Conservation (phyloP, 2,113 vertebrate species). For the Dicerorhinus sumatrensis region DNA sequence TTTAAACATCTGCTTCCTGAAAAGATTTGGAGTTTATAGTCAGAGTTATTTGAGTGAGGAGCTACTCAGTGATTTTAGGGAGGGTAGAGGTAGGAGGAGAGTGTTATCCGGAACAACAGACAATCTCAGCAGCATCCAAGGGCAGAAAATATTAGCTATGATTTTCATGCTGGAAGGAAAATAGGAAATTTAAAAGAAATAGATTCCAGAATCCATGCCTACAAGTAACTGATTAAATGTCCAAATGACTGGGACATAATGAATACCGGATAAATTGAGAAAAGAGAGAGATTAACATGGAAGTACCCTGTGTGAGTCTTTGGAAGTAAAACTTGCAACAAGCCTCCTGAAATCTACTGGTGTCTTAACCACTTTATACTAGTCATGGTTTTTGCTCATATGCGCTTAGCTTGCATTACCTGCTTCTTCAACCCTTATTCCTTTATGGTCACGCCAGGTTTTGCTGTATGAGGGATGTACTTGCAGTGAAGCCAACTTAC, state of each 20-base stretch:
- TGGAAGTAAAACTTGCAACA: not conserved
- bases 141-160: not conserved
- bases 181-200: slow-evolving; percentile 1
- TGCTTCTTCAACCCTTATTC: not conserved
- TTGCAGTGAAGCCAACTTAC: not conserved
- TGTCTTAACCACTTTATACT: not conserved
- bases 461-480: not conserved
- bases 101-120: not conserved
- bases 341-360: not conserved
- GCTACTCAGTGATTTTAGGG: not conserved
- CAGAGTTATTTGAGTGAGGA: not conserved
- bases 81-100: not conserved
- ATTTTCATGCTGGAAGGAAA: slow-evolving; percentile 29
- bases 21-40: not conserved
- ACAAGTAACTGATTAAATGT: not conserved
- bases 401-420: not conserved
- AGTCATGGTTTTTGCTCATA: not conserved
- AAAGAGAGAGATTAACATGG: not conserved
- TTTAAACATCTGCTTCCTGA: slow-evolving; percentile 31
- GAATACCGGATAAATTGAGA: not conserved
- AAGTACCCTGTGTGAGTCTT: not conserved
- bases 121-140: not conserved
- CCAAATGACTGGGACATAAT: not conserved
- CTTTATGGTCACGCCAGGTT: not conserved
- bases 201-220: not conserved